Base-by-base conservation (phyloP, 2,113 vertebrate species). In the Albula goreensis region DNA sequence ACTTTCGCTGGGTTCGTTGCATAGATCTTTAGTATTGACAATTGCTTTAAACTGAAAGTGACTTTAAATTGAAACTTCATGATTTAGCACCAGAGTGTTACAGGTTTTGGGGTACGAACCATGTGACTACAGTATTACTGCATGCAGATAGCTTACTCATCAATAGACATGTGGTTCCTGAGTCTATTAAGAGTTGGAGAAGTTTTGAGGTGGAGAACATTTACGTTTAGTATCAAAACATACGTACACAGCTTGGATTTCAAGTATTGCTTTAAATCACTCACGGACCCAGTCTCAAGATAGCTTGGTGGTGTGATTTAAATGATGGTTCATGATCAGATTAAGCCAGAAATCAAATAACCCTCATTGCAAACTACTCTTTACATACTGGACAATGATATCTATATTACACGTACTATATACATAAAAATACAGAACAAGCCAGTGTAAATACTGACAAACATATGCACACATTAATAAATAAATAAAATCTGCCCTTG, bases 401-500 rank as follows among this genome's bases (percentile, higher is more conserved):
- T n/a, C 22, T 5, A 5, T 22, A 22, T 4, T n/a, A 70, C 63
- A 70, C 7, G 19, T 70, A n/a, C 15, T 4, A 74, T 70, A 22
- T 19, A 70, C 63, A 70, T 70, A 5, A 70, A 70, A 70, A 70
- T 70, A 70, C 63, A 74, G 22, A 10, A 31, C 70, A n/a, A 10
- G 22, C n/a, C n/a, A 74, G 70, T 74, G 8, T n/a, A 53, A 74
- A 22, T 6, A 52, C n/a, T 41, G n/a, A 85, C 11, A 80, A 13
- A 31, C n/a, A 66, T 19, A 15, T 60, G 22, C n/a, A 25, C 50
- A 41, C 7, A 17, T n/a, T 57, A 9, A 86, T 50, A 12, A 78
- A 82, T 84, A 79, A 48, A 74, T 80, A 49, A 63, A 84, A 84
- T 83, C 85, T 88, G 8, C 74, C 88, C 89, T 92, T 92, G 92